These are phyloP conservation scores for Ormyrus rosae DNA, from an alignment of 2,888 invertebrate genomes.

Conservation along the genomic window DNA sequence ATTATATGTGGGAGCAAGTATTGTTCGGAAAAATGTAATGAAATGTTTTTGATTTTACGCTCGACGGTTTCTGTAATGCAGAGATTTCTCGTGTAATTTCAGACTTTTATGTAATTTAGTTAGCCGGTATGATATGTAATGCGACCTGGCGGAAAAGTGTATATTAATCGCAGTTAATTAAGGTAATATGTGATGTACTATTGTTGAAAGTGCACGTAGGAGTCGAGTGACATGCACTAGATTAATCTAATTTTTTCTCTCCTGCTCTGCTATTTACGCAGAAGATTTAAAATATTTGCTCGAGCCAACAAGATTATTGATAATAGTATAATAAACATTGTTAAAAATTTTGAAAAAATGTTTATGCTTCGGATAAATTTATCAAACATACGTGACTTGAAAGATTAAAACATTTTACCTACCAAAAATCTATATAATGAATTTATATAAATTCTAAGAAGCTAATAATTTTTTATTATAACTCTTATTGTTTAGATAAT, in stretches of 20 bases:
- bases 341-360: no score
- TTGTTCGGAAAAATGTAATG: constrained; percentile 13
- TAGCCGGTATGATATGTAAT: no score
- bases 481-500: no score
- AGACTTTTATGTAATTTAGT: constrained; percentile 26
- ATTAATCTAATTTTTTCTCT: not conserved
- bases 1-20: not conserved
- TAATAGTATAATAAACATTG: no score
- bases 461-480: no score
- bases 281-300: no score
- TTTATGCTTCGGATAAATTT: no score
- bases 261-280: no score
- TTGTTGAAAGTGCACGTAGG: not conserved
- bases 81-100: constrained; percentile 5
- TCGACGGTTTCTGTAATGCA: not conserved
- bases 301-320: no score
- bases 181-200: not conserved
- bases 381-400: no score
- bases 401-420: not conserved
- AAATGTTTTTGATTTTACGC: constrained; percentile 38
- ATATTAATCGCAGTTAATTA: no score
- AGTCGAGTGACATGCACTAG: not conserved
- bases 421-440: not conserved
- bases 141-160: not conserved
- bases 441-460: no score